These are phyloP conservation scores for Dasyprocta punctata DNA, from an alignment of 2,113 vertebrate genomes.

Conservation along the genomic window DNA sequence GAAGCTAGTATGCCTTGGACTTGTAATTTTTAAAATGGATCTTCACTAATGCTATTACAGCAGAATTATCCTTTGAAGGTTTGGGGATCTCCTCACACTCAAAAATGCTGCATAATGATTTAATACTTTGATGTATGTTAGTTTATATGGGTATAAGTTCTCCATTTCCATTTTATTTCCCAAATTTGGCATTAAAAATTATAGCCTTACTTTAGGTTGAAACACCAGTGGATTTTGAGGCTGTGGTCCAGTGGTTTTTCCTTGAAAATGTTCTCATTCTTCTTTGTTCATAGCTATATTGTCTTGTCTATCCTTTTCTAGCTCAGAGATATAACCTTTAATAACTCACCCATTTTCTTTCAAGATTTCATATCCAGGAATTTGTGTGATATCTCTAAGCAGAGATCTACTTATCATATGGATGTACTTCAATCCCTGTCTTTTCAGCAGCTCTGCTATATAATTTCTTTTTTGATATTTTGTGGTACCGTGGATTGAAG, in stretches of 20 bases:
- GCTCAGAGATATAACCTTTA: background rate
- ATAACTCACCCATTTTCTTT: background rate
- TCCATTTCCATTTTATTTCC: background rate
- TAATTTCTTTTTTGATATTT: background rate
- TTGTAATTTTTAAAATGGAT: background rate
- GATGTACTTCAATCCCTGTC: background rate
- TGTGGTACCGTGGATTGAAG: background rate
- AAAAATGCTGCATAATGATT: background rate
- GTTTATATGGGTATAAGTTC: background rate
- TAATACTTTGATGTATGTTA: background rate
- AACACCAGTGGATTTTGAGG: background rate
- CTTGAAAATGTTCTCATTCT: background rate
- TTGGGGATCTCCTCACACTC: background rate
- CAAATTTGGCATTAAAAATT: background rate
- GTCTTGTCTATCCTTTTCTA: background rate
- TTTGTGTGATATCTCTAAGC: background rate
- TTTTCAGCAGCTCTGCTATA: background rate
- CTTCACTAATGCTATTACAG: background rate
- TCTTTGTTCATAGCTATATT: background rate
- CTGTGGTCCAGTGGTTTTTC: too few species aligned
- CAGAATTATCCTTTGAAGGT: background rate
- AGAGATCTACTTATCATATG: background rate
- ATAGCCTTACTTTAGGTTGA: background rate
- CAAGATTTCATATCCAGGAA: background rate
- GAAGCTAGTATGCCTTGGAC: background rate